Conservation (phyloP, 1,140 invertebrate species). For the Aphaenogaster rudis region DNA sequence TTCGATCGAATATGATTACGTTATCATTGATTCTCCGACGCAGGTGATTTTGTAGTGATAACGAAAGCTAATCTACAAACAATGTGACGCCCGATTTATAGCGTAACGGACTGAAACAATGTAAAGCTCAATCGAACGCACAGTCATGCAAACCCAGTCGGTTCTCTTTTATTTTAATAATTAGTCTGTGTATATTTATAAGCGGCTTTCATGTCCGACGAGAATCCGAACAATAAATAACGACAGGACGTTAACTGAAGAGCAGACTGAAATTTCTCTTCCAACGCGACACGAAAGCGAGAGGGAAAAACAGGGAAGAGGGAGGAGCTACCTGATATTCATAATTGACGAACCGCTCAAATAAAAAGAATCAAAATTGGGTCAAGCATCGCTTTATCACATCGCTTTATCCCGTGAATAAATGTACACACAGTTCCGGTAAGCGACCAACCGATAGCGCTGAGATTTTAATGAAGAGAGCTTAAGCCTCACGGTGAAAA, state of each 20-base stretch:
- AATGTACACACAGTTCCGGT: conserved; percentile 24
- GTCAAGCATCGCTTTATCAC: conserved; percentile 47
- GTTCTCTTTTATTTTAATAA: conserved; percentile 20
- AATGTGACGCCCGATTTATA: neutral
- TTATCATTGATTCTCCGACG: neutral
- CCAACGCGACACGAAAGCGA: neutral
- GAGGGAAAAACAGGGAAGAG: neutral
- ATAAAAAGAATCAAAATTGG: conserved; percentile 68
- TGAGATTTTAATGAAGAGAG: conserved; percentile 51
- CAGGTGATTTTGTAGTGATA: neutral
- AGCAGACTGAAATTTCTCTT: conserved; percentile 34
- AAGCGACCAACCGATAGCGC: conserved; percentile 13
- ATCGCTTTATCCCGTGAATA: conserved; percentile 28
- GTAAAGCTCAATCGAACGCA: conserved; percentile 23
- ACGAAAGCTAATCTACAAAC: conserved; percentile 17
- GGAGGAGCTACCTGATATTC: conserved; percentile 33
- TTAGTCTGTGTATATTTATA: conserved; percentile 36
- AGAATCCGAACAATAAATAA: conserved; percentile 40
- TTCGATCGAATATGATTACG: neutral
- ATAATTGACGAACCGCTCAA: conserved; percentile 64
- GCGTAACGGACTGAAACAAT: neutral
- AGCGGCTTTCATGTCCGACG: neutral
- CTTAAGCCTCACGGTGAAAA: conserved; percentile 30
- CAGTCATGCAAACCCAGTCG: conserved; percentile 6
- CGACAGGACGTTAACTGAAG: conserved; percentile 44